Percentiles rank a stretch among this genome's conserved stretches.
phyloP scores from a whole-genome alignment of 2,797 vertebrate species.

The Anguilla anguilla region DNA sequence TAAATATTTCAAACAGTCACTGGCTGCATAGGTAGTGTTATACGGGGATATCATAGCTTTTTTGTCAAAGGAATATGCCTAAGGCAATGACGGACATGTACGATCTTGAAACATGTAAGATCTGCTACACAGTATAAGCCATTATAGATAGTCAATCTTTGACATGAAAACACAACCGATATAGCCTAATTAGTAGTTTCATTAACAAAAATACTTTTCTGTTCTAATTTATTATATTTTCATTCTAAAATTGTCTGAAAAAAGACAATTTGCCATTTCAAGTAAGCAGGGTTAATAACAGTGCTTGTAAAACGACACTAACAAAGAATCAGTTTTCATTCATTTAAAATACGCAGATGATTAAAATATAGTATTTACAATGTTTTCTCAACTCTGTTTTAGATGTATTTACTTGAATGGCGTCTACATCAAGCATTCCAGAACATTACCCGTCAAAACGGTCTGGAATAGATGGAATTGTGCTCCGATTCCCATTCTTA shows the following conservation, averaged over 20 bases:
- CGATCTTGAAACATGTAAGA: neutral
- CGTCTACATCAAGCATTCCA: neutral
- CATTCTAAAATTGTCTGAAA: neutral
- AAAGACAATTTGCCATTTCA: neutral
- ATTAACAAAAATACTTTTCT: neutral
- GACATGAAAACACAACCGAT: neutral
- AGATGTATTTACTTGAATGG: neutral
- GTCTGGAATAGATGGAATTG: neutral
- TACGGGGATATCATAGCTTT: neutral
- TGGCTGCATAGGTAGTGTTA: neutral
- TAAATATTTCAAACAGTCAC: constrained; percentile 2
- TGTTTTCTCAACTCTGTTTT: neutral
- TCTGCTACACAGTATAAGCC: neutral
- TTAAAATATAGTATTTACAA: neutral
- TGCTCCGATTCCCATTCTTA: neutral
- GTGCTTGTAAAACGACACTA: neutral
- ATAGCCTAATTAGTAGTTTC: neutral
- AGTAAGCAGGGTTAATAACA: neutral
- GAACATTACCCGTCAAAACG: neutral
- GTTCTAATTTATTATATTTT: neutral
- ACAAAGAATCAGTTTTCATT: neutral
- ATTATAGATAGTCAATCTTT: neutral
- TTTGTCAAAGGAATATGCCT: neutral
- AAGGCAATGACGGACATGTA: neutral
- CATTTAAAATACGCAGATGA: neutral